Percentiles rank a stretch among this genome's conserved stretches.
Evolutionary conservation across 2,888 invertebrate species (phyloP).

Genomic region (Bursaphelenchus okinawaensis): DNA sequence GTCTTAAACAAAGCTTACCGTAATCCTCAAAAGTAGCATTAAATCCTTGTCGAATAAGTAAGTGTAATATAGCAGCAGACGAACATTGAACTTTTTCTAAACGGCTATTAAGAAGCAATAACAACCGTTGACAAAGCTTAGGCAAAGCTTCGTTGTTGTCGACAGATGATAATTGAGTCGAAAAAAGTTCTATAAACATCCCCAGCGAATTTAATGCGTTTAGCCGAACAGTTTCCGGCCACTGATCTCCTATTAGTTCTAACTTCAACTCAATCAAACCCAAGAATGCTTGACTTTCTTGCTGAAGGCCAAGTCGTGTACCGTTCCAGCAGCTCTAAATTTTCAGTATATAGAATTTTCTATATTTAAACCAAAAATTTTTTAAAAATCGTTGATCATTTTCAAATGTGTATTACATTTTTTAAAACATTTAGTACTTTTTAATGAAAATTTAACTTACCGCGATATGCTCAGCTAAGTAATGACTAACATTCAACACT

Average conservation of each 20-base stretch:
- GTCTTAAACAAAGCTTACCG: not conserved
- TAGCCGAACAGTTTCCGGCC: constrained; percentile 80
- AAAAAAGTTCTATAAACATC: constrained; percentile 76
- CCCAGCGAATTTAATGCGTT: constrained; percentile 86
- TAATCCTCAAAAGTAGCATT: not conserved
- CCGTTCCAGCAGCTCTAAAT: constrained; percentile 20
- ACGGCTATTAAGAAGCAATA: constrained; percentile 47
- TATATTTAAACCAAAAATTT: too few relatives aligned
- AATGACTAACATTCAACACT: constrained; percentile 71
- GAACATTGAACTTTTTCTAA: constrained; percentile 50
- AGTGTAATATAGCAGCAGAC: constrained; percentile 52
- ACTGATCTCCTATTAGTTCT: constrained; percentile 78
- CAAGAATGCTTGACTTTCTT: constrained; percentile 65
- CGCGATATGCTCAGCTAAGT: constrained; percentile 44
- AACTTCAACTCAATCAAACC: constrained; percentile 79
- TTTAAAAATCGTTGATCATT: too few relatives aligned
- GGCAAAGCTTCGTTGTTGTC: constrained; percentile 50
- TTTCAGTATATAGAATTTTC: too few relatives aligned
- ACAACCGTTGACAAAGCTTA: constrained; percentile 43
- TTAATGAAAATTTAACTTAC: too few relatives aligned
- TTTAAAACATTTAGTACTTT: too few relatives aligned
- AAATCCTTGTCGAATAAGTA: constrained; percentile 46
- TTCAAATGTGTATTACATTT: too few relatives aligned
- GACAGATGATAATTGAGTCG: constrained; percentile 41
- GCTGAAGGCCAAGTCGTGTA: constrained; percentile 16